phyloP scores from a whole-genome alignment of 2,797 vertebrate genomes.

The Spheniscus humboldti region DNA sequence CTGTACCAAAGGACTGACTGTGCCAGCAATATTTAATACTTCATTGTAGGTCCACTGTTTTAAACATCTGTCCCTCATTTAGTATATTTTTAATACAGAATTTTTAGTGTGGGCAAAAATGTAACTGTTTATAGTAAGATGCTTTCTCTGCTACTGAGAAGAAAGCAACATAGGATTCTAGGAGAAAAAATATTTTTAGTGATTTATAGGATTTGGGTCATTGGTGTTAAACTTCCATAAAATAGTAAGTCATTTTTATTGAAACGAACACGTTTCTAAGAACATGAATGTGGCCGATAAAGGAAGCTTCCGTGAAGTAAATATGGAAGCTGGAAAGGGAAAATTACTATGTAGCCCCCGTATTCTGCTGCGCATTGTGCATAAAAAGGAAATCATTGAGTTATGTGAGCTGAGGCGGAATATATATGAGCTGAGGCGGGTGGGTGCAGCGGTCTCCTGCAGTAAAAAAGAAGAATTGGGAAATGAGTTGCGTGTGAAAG shows the following conservation, averaged over 20 bases:
- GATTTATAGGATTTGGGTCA: slow-evolving; percentile 32
- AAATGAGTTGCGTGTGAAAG: neutral
- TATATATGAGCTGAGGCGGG: neutral
- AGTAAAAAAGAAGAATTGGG: neutral
- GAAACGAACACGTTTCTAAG: neutral
- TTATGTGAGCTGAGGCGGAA: neutral
- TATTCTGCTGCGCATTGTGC: neutral
- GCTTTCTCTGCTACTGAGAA: slow-evolving; percentile 50
- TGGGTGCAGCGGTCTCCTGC: neutral
- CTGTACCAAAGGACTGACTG: slow-evolving; percentile 67
- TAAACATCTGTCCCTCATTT: slow-evolving; percentile 78
- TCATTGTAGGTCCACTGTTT: slow-evolving; percentile 68
- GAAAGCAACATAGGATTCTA: slow-evolving; percentile 14
- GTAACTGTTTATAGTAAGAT: slow-evolving; percentile 56
- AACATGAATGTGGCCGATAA: neutral
- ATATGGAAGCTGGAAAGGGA: neutral
- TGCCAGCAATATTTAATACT: slow-evolving; percentile 75
- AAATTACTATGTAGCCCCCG: neutral
- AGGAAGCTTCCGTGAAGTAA: neutral
- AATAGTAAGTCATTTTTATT: slow-evolving; percentile 22
- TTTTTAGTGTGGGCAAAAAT: slow-evolving; percentile 60
- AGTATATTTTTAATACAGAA: slow-evolving; percentile 63
- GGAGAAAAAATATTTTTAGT: slow-evolving; percentile 42
- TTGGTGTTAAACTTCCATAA: slow-evolving; percentile 14
- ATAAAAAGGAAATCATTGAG: neutral